These are phyloP conservation scores for Gobius niger DNA, from an alignment of 2,113 vertebrate genomes.

Conservation along the genomic window DNA sequence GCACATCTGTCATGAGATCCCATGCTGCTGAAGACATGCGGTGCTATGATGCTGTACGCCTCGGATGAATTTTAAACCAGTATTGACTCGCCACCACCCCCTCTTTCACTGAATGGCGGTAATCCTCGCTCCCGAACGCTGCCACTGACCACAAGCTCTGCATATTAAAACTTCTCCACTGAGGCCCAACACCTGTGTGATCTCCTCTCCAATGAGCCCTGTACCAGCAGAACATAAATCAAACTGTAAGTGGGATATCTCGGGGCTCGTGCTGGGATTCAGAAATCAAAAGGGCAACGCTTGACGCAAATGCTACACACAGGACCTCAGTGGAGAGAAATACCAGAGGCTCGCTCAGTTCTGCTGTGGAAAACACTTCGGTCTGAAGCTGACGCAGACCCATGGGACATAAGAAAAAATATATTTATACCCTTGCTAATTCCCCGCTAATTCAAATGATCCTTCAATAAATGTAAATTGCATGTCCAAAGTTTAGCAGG, in stretches of 20 bases:
- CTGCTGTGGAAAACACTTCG: constrained; percentile 67
- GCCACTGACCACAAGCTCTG: constrained; percentile 64
- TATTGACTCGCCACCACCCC: constrained; percentile 62
- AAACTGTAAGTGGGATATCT: constrained; percentile 76
- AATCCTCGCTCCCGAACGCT: constrained; percentile 56
- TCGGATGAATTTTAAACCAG: constrained; percentile 71
- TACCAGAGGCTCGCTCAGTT: constrained; percentile 60
- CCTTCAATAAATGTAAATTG: neutral
- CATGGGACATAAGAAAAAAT: constrained; percentile 60
- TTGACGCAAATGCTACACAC: constrained; percentile 63
- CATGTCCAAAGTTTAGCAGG: neutral
- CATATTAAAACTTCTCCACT: constrained; percentile 78
- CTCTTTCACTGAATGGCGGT: constrained; percentile 41
- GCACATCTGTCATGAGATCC: constrained; percentile 10
- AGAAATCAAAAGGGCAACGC: constrained; percentile 72
- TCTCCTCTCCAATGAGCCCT: constrained; percentile 61
- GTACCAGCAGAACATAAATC: constrained; percentile 75
- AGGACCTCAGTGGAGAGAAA: constrained; percentile 62
- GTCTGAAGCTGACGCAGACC: constrained; percentile 65
- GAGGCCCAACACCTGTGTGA: constrained; percentile 69
- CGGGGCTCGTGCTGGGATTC: constrained; percentile 69
- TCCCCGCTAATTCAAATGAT: no score
- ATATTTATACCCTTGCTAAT: neutral
- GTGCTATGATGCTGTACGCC: constrained; percentile 42
- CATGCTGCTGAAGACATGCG: constrained; percentile 24